Evolutionary conservation across 92 coral and sea anemone species (phyloP), one percentile per base, ranked within the genome.

Genomic region (Umimayanthus chanpuru): DNA sequence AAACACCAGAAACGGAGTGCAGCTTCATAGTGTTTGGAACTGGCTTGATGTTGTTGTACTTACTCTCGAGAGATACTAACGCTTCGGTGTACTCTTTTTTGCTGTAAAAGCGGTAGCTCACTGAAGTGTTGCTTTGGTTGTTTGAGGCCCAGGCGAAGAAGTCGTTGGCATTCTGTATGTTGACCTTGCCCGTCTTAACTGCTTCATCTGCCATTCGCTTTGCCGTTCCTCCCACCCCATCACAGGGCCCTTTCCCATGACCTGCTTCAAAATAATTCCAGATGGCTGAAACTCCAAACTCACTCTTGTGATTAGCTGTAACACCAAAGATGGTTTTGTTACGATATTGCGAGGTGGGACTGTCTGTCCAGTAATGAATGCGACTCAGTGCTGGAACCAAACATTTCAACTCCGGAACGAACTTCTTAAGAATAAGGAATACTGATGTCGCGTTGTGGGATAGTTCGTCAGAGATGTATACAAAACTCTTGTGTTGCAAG

Each of bases 181-280:
- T 26, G 12, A 15, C 39, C 74, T 70, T 70, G 7, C 39, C 36
- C 9, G 39, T 56, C 7, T 79, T 7, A 61, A 92, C 92, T 15
- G 92, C 90, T 74, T 91, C 89, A 75, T 88, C 91, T 9, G 93
- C 92, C 88, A 86, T 83, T 16, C 91, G 28, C 73, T 90, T 90
- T 5, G 85, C 82, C 16, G 82, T 64, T 3, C 92, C 93, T 21
- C 92, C 91, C 28, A 90, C 88, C 5, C 91, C 92, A 55, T 87
- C 91, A 81, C 89, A 89, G 41, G 89, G 89, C 21, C 89, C 89
- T 50, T 90, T 85, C 3, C 89, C 92, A 79, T 85, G 89, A 0
- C 88, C 94, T 5, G 93, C 94, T 61, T 92, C 90, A 88, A 92
- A 92, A 40, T 71, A 90, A 64, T 93, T 81, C 93, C 90, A 93